These are phyloP conservation scores for Bombus fervidus DNA, from an alignment of 1,140 invertebrate species.

Conservation along the genomic window DNA sequence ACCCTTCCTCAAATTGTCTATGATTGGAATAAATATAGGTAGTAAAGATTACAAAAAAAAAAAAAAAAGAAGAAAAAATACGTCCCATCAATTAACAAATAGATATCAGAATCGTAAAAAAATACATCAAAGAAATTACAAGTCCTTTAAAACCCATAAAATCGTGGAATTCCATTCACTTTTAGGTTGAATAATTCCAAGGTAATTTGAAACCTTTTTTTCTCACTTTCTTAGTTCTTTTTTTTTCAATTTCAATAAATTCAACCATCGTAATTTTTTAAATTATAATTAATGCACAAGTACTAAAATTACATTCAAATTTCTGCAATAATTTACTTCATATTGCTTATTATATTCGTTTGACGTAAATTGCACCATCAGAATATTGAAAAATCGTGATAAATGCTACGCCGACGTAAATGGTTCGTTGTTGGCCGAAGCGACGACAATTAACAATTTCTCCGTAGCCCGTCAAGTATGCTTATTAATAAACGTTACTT, in stretches of 20 bases:
- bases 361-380: neutral
- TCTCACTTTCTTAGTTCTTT: neutral
- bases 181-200: neutral
- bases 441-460: constrained; percentile 40
- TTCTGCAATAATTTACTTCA: neutral
- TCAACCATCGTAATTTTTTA: neutral
- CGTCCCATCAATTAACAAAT: neutral
- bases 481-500: constrained; percentile 52
- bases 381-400: neutral
- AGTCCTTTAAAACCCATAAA: neutral
- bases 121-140: neutral
- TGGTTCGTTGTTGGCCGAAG: neutral
- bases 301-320: neutral
- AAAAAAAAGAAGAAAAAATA: neutral
- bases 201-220: neutral
- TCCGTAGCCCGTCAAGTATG: constrained; percentile 29
- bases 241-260: neutral
- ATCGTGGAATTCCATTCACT: neutral
- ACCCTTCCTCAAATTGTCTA: too few relatives aligned
- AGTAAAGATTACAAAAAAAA: neutral
- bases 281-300: neutral
- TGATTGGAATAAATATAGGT: too few relatives aligned
- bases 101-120: neutral
- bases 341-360: neutral
- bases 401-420: neutral